Conservation (phyloP, 2,797 vertebrate genomes). For the Monodelphis domestica region DNA sequence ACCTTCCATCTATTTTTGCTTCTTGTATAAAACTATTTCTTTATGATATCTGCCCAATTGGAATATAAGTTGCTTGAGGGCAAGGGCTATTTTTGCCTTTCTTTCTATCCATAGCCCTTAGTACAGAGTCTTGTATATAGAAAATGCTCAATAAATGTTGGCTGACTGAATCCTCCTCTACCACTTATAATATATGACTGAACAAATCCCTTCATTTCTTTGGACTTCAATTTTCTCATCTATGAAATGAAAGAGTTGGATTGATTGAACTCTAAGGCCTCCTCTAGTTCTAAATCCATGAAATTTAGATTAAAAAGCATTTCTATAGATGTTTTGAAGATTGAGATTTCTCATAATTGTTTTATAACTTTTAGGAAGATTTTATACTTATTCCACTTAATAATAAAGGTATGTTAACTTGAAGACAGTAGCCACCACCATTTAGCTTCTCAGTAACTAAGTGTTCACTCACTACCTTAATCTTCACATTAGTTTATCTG, state of each 20-base stretch:
- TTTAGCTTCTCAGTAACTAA: conserved; percentile 27
- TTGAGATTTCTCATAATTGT: conserved; percentile 19
- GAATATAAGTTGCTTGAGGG: background rate
- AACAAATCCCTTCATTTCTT: background rate
- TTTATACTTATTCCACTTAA: conserved; percentile 50
- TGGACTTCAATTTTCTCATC: background rate
- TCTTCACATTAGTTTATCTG: background rate
- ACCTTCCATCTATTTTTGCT: background rate
- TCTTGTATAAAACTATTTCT: background rate
- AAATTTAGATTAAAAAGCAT: background rate
- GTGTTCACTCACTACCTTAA: conserved; percentile 31
- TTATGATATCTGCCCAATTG: background rate
- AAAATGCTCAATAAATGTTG: background rate
- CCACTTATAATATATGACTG: background rate
- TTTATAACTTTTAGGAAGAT: conserved; percentile 9
- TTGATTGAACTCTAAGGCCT: background rate
- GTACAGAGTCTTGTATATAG: background rate
- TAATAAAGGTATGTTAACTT: background rate
- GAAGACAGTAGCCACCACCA: background rate
- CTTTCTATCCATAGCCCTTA: background rate
- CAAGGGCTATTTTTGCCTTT: background rate
- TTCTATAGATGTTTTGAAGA: conserved; percentile 30
- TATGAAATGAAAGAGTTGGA: background rate
- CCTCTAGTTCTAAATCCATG: conserved; percentile 29
- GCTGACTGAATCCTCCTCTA: background rate